A percentile compares a stretch with the other conserved stretches of the same genome.
Conservation (phyloP, 2,797 vertebrate genomes). For the Pantherophis vulpinus region DNA sequence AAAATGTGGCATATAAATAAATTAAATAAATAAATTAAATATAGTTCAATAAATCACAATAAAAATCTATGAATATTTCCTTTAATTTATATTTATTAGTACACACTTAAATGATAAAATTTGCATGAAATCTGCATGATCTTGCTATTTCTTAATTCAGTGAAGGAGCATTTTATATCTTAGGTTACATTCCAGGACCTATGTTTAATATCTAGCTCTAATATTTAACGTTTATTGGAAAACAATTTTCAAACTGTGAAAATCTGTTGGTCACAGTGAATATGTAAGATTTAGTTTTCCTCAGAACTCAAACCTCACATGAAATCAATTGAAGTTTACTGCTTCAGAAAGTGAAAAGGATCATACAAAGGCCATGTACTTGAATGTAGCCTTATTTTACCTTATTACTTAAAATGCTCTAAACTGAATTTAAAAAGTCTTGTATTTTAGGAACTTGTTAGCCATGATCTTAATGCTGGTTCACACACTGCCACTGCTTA, state of each 20-base stretch:
- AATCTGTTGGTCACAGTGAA: background rate
- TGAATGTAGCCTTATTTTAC: background rate
- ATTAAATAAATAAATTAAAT: background rate
- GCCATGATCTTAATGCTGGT: background rate
- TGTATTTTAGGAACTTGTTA: background rate
- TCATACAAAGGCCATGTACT: slow-evolving; percentile 21
- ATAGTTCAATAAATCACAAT: background rate
- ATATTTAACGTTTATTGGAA: background rate
- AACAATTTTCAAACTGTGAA: background rate
- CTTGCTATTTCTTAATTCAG: background rate
- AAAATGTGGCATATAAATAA: background rate
- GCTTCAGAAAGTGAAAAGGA: background rate
- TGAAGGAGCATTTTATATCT: background rate
- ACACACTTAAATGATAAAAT: background rate
- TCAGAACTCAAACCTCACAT: slow-evolving; percentile 24
- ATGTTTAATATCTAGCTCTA: background rate
- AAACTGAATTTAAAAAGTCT: background rate
- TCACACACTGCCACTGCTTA: background rate
- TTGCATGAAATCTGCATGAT: background rate
- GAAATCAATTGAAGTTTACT: background rate
- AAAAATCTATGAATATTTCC: background rate
- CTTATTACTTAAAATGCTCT: background rate
- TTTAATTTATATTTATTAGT: background rate
- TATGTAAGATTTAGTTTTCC: background rate
- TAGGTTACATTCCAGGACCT: background rate